Conservation (phyloP, 2,797 vertebrate species). For the Aldrovandia affinis region DNA sequence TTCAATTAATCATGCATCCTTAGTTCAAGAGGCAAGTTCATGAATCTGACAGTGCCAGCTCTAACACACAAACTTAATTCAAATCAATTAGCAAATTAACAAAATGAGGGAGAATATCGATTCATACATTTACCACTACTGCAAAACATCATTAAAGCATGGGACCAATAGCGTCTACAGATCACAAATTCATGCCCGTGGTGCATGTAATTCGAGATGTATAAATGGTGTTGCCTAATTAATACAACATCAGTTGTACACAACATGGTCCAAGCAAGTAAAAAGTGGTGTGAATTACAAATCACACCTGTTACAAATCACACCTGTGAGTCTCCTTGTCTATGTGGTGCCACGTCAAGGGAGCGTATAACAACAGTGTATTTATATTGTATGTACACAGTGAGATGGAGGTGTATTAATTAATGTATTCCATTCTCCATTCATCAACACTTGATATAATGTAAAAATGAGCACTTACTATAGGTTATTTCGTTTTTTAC, state of each 20-base stretch:
- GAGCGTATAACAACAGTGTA: not conserved
- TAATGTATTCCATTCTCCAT: too few species aligned
- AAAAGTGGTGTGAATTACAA: not conserved
- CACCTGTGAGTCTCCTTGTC: not conserved
- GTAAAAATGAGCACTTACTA: not conserved
- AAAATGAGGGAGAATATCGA: not conserved
- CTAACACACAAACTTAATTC: not conserved
- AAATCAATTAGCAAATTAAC: not conserved
- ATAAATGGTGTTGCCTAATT: not conserved
- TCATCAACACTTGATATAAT: not conserved
- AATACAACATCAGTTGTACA: not conserved
- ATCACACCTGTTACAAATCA: not conserved
- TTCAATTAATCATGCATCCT: not conserved
- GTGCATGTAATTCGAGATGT: not conserved
- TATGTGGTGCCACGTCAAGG: not conserved
- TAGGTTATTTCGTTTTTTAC: too few species aligned
- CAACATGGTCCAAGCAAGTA: not conserved
- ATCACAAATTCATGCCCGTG: not conserved
- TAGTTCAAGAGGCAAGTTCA: not conserved
- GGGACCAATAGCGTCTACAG: not conserved
- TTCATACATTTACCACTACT: not conserved
- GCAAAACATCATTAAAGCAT: not conserved
- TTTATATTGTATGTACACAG: not conserved
- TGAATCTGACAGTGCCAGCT: not conserved
- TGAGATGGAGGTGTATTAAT: not conserved